phyloP scores from a whole-genome alignment of 2,113 vertebrate species.

The Triplophysa rosa region DNA sequence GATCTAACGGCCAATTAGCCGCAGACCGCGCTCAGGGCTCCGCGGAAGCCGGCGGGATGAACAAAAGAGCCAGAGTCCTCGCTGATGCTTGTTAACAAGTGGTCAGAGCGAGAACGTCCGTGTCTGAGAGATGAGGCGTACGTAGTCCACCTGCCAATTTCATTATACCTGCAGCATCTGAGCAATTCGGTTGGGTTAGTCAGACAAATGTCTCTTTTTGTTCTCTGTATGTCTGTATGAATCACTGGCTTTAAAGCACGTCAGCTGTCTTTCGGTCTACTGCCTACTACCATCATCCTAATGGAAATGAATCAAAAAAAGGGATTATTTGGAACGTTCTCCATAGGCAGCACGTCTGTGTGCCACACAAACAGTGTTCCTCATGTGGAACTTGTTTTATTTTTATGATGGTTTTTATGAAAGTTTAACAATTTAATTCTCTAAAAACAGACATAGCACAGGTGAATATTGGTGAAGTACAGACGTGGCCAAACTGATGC shows the following conservation, averaged over 20 bases:
- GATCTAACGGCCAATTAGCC: slow-evolving; percentile 53
- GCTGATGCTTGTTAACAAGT: slow-evolving; percentile 52
- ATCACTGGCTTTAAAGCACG: neutral
- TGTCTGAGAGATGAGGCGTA: slow-evolving; percentile 40
- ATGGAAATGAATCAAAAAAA: neutral
- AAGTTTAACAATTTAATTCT: too few species aligned
- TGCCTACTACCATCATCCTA: neutral
- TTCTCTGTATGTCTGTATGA: neutral
- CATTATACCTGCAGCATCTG: slow-evolving; percentile 53
- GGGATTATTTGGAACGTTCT: too few species aligned
- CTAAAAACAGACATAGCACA: too few species aligned
- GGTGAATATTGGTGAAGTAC: too few species aligned
- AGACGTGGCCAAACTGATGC: too few species aligned
- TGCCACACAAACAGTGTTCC: too few species aligned
- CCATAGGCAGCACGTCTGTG: too few species aligned
- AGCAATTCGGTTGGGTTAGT: slow-evolving; percentile 40
- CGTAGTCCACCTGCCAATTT: slow-evolving; percentile 35
- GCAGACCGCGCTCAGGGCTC: slow-evolving; percentile 22
- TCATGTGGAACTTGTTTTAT: too few species aligned
- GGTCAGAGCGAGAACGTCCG: slow-evolving; percentile 36
- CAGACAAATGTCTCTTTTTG: slow-evolving; percentile 14
- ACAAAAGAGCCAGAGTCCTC: slow-evolving; percentile 40
- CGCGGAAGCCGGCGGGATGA: slow-evolving; percentile 12
- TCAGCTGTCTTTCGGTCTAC: neutral
- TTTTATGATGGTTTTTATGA: too few species aligned